These are phyloP conservation scores for Holothuria scabra DNA, from an alignment of 53 echinoderm and acorn worm species.

Conservation along the genomic window DNA sequence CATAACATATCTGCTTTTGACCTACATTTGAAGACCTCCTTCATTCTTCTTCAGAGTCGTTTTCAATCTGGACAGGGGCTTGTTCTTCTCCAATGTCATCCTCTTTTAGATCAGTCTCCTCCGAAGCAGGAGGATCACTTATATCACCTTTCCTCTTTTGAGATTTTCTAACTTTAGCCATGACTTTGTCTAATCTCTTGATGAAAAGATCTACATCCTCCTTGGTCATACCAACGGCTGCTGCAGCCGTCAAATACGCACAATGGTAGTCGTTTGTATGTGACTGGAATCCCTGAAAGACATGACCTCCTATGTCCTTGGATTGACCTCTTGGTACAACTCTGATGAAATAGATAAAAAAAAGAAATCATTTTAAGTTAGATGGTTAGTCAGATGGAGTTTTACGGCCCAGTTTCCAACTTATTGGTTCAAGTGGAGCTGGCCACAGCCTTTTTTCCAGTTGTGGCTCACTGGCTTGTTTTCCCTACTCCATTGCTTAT, in stretches of 20 bases:
- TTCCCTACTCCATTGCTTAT: too few species aligned
- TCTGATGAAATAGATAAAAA: slow-evolving; percentile 50
- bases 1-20: too few species aligned
- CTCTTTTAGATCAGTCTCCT: neutral
- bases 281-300: slow-evolving; percentile 82
- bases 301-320: slow-evolving; percentile 78
- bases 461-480: too few species aligned
- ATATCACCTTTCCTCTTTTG: neutral
- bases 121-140: neutral
- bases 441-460: too few species aligned
- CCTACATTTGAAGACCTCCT: too few species aligned
- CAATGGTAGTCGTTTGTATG: slow-evolving; percentile 78
- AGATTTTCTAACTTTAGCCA: slow-evolving; percentile 55
- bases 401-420: too few species aligned
- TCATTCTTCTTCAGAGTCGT: slow-evolving; percentile 15
- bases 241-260: slow-evolving; percentile 92
- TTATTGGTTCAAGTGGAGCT: too few species aligned
- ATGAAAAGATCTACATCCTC: slow-evolving; percentile 88
- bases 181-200: slow-evolving; percentile 88
- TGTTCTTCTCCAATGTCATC: neutral
- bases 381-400: too few species aligned
- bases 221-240: slow-evolving; percentile 90
- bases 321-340: slow-evolving; percentile 76
- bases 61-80: neutral
- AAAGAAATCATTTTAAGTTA: too few species aligned